These are phyloP conservation scores for Yasuhikotakia modesta DNA, from an alignment of 2,797 vertebrate genomes.

Conservation along the genomic window DNA sequence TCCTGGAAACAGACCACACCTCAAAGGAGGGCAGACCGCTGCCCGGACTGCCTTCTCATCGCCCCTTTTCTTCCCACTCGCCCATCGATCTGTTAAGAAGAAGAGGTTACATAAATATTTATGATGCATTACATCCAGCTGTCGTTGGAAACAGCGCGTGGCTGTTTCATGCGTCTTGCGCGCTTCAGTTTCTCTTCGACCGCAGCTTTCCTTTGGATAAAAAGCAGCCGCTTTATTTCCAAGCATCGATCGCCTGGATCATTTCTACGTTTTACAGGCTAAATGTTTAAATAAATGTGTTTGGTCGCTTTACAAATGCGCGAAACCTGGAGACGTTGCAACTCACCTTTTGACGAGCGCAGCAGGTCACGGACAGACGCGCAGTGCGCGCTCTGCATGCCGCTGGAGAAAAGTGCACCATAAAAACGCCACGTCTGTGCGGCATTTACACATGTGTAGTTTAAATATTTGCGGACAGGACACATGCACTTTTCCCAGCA, in stretches of 20 bases:
- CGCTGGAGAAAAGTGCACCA: not conserved
- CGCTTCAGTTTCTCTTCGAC: not conserved
- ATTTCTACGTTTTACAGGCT: not conserved
- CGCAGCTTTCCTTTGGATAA: not conserved
- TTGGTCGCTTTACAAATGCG: not conserved
- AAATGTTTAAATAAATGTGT: not conserved
- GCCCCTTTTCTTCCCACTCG: not conserved
- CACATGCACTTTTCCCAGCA: conserved; percentile 18
- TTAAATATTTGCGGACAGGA: not conserved
- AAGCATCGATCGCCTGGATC: not conserved
- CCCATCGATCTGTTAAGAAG: not conserved
- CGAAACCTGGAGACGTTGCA: not conserved
- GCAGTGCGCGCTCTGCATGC: not conserved
- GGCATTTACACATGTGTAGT: not conserved
- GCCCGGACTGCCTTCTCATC: conserved; percentile 32
- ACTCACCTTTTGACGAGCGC: not conserved
- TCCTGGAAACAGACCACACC: conserved; percentile 41
- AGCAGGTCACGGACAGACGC: not conserved
- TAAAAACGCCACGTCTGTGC: not conserved
- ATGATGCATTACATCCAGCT: not conserved
- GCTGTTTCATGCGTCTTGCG: not conserved
- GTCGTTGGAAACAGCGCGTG: not conserved
- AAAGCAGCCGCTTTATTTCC: not conserved
- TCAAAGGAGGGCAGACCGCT: conserved; percentile 43
- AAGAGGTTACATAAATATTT: not conserved